Conservation (phyloP, 2,888 invertebrate species). For the Campoletis raptor region DNA sequence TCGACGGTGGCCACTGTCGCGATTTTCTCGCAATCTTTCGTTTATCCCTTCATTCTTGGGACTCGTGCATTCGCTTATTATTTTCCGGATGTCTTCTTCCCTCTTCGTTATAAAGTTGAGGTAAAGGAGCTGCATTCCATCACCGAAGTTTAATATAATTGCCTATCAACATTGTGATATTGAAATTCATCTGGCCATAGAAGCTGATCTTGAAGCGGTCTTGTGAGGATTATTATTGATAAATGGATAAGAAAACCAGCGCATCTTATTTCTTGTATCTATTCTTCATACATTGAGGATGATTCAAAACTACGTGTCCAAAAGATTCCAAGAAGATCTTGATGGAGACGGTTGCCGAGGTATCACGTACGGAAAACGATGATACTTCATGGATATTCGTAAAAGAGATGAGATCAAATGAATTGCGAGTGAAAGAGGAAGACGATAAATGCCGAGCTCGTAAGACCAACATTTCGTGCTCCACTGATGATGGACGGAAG, state of each 20-base stretch:
- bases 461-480: slow-evolving; percentile 57
- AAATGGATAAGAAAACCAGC: background rate
- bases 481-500: slow-evolving; percentile 52
- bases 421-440: slow-evolving; percentile 47
- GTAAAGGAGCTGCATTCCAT: background rate
- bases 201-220: background rate
- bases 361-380: slow-evolving; percentile 50
- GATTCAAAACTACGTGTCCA: slow-evolving; percentile 30
- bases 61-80: slow-evolving; percentile 9
- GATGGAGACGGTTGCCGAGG: background rate
- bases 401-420: slow-evolving; percentile 45
- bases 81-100: slow-evolving; percentile 47
- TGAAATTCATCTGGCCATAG: background rate
- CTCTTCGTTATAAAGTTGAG: slow-evolving; percentile 13
- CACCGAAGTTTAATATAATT: background rate
- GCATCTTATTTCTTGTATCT: background rate
- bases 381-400: slow-evolving; percentile 39
- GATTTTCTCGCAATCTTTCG: slow-evolving; percentile 48
- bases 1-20: slow-evolving; percentile 23
- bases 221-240: background rate
- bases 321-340: slow-evolving; percentile 25
- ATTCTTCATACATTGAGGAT: slow-evolving; percentile 27
- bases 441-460: slow-evolving; percentile 43
- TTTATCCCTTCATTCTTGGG: slow-evolving; percentile 22
- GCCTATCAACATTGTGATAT: background rate